Base-by-base conservation (phyloP, 2,888 invertebrate genomes). In the Eumacrocentrus americanus region DNA sequence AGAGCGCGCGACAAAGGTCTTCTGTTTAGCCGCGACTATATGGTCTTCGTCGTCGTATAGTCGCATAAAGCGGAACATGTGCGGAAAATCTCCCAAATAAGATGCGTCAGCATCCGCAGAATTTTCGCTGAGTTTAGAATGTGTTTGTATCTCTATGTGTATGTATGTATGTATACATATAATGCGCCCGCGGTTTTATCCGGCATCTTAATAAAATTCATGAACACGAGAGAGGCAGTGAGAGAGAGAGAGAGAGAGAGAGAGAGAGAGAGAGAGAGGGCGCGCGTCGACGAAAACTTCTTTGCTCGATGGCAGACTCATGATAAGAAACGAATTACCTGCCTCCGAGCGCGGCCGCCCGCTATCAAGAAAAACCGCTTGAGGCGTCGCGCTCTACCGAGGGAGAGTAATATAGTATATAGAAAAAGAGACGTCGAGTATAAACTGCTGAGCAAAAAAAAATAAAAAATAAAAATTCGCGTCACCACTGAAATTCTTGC, bases 311-410 rank as follows among this genome's bases (percentile, higher is more conserved):
- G 72, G 71, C 57, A 73, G 72, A 69, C 70, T 62, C 63, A 60
- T 68, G 76, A 77, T 76, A 76, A 77, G 76, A 77, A 77, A 66
- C 70, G 70, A 77, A 77, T 77, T 76, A 77, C 76, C 74, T 71
- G 73, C 66, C 61, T 64, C 48, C 55, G 37, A 42, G 46, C 22
- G 47, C 48, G 18, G n/a, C n/a, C 37, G 22, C 37, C 37, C n/a
- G 9, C 48, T 48, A 18, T 48, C 29, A 53, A 7, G 35, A 34
- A 34, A 46, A 51, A 40, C 40, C 14, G 23, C 14, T 11, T 12
- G 44, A 14, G 42, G 14, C 29, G 29, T 29, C 29, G 20, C 14
- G 51, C 44, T 53, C n/a, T n/a, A n/a, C n/a, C 29, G 52, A n/a
- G 52, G 57, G 38, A 47, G 51, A 34, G 48, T 14, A 37, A 12